Evolutionary conservation across 2,888 invertebrate species (phyloP).

Genomic region (Uropetala carovei): DNA sequence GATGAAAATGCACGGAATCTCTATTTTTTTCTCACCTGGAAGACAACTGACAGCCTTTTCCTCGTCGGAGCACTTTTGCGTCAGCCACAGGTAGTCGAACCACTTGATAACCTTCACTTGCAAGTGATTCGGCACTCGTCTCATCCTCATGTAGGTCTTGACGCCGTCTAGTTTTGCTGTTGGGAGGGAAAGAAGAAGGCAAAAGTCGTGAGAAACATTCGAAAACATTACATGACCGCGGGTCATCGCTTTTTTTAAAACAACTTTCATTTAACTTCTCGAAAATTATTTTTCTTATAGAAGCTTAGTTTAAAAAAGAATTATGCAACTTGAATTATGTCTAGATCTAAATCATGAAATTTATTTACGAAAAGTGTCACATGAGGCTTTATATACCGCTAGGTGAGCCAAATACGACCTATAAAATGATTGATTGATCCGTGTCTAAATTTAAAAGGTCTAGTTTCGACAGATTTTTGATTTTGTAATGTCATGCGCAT

Average conservation of each 20-base stretch:
- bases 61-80: slow-evolving; percentile 98
- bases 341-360: too few relatives aligned
- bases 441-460: too few relatives aligned
- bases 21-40: slow-evolving; percentile 78
- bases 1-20: too few relatives aligned
- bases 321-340: too few relatives aligned
- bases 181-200: background rate
- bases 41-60: slow-evolving; percentile 96
- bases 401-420: too few relatives aligned
- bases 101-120: slow-evolving; percentile 99
- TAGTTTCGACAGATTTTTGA: too few relatives aligned
- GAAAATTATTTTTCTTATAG: too few relatives aligned
- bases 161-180: slow-evolving; percentile 98
- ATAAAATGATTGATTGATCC: too few relatives aligned
- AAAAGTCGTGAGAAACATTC: background rate
- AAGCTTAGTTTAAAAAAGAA: too few relatives aligned
- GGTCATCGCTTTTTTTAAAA: background rate
- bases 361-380: too few relatives aligned
- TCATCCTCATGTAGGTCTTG: slow-evolving; percentile 98
- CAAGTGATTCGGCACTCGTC: slow-evolving; percentile 94
- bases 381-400: too few relatives aligned
- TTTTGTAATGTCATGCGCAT: too few relatives aligned
- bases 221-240: background rate
- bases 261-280: background rate
- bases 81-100: slow-evolving; percentile 99